Percentiles rank a stretch among this genome's conserved stretches.
Evolutionary conservation across 2,797 vertebrate genomes (phyloP).

Genomic region (Takifugu ocellatus): DNA sequence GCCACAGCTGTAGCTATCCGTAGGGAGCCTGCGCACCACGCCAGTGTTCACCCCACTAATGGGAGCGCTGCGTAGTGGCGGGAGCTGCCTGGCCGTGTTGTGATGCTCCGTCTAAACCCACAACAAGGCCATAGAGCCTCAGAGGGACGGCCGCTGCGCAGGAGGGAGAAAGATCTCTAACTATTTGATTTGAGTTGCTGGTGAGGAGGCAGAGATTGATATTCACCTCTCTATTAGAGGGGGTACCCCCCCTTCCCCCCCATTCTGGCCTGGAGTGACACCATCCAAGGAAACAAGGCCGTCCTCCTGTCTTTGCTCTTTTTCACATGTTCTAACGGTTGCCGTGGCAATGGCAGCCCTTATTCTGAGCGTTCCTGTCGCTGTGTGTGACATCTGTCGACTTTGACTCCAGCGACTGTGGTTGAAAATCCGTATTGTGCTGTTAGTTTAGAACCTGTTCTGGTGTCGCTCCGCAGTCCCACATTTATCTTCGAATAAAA

Average conservation of each 20-base stretch:
- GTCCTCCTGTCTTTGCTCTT: conserved; percentile 2
- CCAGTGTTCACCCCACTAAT: conserved; percentile 64
- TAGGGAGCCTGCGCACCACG: conserved; percentile 35
- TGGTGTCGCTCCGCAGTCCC: too few relatives aligned
- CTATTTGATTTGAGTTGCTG: conserved; percentile 26
- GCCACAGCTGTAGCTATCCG: conserved; percentile 42
- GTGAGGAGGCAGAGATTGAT: conserved; percentile 18
- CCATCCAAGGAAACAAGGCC: neutral
- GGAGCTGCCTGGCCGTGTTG: conserved; percentile 42
- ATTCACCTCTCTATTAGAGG: conserved; percentile 17
- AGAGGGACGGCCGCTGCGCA: conserved; percentile 14
- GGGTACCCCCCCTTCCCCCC: conserved; percentile 19
- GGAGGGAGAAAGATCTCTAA: conserved; percentile 8
- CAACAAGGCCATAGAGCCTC: conserved; percentile 41
- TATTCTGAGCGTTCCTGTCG: too few relatives aligned
- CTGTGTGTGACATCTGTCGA: too few relatives aligned
- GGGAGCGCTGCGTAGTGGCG: conserved; percentile 61
- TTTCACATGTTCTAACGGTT: too few relatives aligned
- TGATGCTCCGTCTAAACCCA: conserved; percentile 23
- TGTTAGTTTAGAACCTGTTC: too few relatives aligned
- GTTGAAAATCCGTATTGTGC: too few relatives aligned
- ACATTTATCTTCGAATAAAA: too few relatives aligned
- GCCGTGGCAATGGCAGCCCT: too few relatives aligned
- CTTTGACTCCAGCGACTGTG: too few relatives aligned
- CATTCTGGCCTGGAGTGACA: conserved; percentile 21